Conservation (phyloP, 2,797 vertebrate species). For the Heliangelus exortis region DNA sequence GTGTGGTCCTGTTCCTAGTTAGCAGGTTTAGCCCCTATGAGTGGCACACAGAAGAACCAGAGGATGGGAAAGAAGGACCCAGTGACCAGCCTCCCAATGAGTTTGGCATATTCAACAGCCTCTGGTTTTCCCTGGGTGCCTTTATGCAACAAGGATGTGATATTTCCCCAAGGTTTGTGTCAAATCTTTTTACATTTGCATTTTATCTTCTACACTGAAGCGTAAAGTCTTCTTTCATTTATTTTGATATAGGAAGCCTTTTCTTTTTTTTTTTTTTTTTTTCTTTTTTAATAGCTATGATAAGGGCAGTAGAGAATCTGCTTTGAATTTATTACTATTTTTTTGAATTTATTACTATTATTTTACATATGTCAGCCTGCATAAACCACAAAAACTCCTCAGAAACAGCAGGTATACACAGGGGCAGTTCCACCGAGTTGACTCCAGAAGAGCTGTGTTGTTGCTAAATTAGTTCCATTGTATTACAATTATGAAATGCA, state of each 20-base stretch:
- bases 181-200: constrained; percentile 45
- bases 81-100: constrained; percentile 98
- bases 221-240: not conserved
- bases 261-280: not conserved
- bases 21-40: constrained; percentile 98
- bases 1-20: constrained; percentile 97
- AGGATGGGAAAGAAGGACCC: constrained; percentile 93
- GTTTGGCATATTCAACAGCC: constrained; percentile 99
- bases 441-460: not conserved
- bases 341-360: not conserved
- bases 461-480: not conserved
- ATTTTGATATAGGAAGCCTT: constrained; percentile 34
- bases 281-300: not conserved
- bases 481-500: not conserved
- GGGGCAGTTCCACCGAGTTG: not conserved
- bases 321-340: constrained; percentile 33
- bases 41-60: constrained; percentile 97
- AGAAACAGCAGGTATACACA: not conserved
- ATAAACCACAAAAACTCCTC: not conserved
- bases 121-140: constrained; percentile 99
- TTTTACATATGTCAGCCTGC: not conserved
- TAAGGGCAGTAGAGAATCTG: not conserved
- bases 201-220: constrained; percentile 49
- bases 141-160: constrained; percentile 99
- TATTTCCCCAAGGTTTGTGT: constrained; percentile 95